Evolutionary conservation across 2,113 vertebrate genomes (phyloP), one percentile per base, ranked within the genome.

Genomic region (Galbula dea): DNA sequence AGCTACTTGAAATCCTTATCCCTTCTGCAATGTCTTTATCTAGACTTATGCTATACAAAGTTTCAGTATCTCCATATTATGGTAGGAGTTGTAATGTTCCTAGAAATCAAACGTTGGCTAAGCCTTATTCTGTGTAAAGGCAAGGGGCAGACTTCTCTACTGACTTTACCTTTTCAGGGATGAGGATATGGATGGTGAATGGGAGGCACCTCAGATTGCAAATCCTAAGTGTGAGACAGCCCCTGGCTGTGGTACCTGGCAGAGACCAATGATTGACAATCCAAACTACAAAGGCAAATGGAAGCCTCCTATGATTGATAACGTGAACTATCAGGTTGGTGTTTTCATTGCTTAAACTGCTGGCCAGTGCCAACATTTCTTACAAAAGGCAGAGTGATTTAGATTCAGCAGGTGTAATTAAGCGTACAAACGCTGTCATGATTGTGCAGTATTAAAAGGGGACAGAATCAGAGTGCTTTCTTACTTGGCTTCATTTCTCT

Each of bases 101-200:
- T 6, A 37, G 48, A 54, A 61, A 30, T 21, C 1, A 0, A 13
- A n/a, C 11, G 3, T 34, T 72, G 24, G 15, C 4, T 41, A 14
- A 76, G 16, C 4, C 11, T 39, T 61, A 36, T 0, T 79, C 13
- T 79, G 6, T 79, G 6, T 62, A 46, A 83, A 66, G n/a, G 9
- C 30, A 86, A 93, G 39, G 20, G 5, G 2, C 2, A 7, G 45
- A 46, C 59, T 58, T 76, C 10, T 36, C 68, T 76, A 54, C 3
- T n/a, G 34, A 45, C 22, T 81, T 69, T 94, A 48, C 3, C 23
- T 79, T 74, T 95, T 63, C 82, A 99, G 99, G 99, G 99, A 99
- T 94, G 99, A 99, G 96, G 99, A 99, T 89, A 99, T 99, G 99
- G 99, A 99, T 10, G 99, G 99, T 9, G 99, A 99, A 46, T 99